Evolutionary conservation across 2,888 invertebrate genomes (phyloP).

Genomic region (Mythimna lalbum): DNA sequence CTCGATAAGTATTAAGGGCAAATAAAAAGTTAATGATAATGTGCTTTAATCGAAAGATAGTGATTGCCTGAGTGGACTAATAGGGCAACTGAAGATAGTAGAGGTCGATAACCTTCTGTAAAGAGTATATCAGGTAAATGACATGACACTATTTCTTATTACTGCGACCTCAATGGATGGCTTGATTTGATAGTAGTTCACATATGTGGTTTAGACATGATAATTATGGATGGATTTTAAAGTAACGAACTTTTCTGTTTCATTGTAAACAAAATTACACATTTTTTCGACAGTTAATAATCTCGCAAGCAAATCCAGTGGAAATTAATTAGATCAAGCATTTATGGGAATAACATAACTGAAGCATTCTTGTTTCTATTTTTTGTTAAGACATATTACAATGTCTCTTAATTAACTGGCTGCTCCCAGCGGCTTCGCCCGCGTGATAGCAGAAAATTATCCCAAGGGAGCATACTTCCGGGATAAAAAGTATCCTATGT

Average conservation of each 20-base stretch:
- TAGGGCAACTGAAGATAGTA: constrained; percentile 79
- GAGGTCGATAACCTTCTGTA: constrained; percentile 80
- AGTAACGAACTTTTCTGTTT: too few species aligned
- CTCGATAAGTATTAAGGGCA: constrained; percentile 29
- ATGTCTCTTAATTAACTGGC: too few species aligned
- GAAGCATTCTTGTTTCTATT: not conserved
- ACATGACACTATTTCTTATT: constrained; percentile 10
- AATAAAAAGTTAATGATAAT: constrained; percentile 37
- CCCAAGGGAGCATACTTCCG: too few species aligned
- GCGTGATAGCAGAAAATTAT: too few species aligned
- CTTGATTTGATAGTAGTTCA: not conserved
- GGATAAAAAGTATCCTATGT: too few species aligned
- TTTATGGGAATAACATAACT: not conserved
- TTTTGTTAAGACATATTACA: too few species aligned
- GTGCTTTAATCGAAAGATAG: constrained; percentile 56
- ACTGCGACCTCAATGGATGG: not conserved
- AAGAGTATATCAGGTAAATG: constrained; percentile 68
- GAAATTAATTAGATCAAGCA: too few species aligned
- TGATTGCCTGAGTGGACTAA: constrained; percentile 71
- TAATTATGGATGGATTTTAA: too few species aligned
- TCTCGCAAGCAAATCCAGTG: not conserved
- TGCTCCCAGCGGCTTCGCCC: too few species aligned
- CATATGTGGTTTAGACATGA: not conserved
- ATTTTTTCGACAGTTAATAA: not conserved
- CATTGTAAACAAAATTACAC: too few species aligned